Evolutionary conservation across 35 echinoderm and acorn worm species (phyloP), one percentile per base, ranked within the genome.

Genomic region (Heliocidaris erythrogramma): DNA sequence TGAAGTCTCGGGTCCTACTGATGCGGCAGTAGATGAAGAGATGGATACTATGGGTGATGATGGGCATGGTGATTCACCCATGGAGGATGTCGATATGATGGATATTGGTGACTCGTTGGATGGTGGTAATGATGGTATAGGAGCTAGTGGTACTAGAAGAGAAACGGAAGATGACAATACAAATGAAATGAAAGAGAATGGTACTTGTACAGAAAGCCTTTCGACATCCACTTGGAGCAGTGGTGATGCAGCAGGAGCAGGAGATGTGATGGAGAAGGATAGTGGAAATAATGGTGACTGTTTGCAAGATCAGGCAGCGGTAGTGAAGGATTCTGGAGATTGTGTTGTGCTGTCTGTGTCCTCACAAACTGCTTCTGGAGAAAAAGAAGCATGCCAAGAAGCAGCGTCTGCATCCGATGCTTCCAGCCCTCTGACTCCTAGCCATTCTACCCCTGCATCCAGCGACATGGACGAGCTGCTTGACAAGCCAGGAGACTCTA

Each of bases 11-110:
- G 48, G 24, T 92, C 12, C 48, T 53, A 59, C 48, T 53, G 91
- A 92, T 92, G 48, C 9, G 7, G 30, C 48, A 17, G 29, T 17
- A 53, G 91, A 59, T 92, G 91, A 92, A 11, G 27, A 92, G 30
- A 48, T 92, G 91, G 91, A 56, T 92, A 92, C 29, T 49, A 12
- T 53, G 29, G 91, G 49, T 92, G 91, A 42, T 56, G 49, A 42
- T 49, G 9, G 17, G 21, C 31, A 31, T 8, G 48, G 31, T 90
- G 48, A 13, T 49, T 16, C 13, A 90, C 31, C 31, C 13, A n/a
- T 48, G 48, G 31, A 17, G 7, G 88, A 90, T 48, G 88, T 21
- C 11, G 88, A 90, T n/a, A 90, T 42, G 32, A 49, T 18, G n/a
- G 48, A 42, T 30, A 14, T 48, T 9, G 12, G 88, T 48, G 88